These are phyloP conservation scores for Spicauda simplicius DNA, from an alignment of 2,888 invertebrate species.

Conservation along the genomic window DNA sequence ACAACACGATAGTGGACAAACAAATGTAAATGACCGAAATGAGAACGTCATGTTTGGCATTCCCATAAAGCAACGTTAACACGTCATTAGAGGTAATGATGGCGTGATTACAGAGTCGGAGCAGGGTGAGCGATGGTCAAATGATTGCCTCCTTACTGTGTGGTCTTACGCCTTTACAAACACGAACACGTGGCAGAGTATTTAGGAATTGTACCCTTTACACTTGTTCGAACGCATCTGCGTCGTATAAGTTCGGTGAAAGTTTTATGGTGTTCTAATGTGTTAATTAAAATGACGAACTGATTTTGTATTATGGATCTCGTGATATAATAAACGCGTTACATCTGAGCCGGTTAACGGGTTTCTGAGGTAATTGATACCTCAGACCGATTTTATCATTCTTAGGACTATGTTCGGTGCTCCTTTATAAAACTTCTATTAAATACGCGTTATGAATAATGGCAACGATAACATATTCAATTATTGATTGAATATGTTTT, in stretches of 20 bases:
- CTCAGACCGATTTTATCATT: slow-evolving; percentile 25
- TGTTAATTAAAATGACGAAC: slow-evolving; percentile 35
- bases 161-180: slow-evolving; percentile 76
- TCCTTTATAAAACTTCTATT: no score
- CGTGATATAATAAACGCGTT: slow-evolving; percentile 32
- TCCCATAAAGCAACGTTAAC: slow-evolving; percentile 85
- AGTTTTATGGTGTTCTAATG: slow-evolving; percentile 33
- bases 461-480: no score
- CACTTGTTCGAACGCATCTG: slow-evolving; percentile 32
- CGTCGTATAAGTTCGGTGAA: slow-evolving; percentile 27
- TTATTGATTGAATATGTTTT: no score
- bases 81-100: slow-evolving; percentile 85
- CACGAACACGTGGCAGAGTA: slow-evolving; percentile 64
- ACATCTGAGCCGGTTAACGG: slow-evolving; percentile 20
- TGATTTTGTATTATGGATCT: slow-evolving; percentile 27
- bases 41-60: slow-evolving; percentile 85
- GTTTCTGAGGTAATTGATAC: slow-evolving; percentile 34
- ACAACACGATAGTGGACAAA: slow-evolving; percentile 81
- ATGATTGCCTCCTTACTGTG: slow-evolving; percentile 79
- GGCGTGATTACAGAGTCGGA: slow-evolving; percentile 77
- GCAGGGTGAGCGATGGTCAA: slow-evolving; percentile 71
- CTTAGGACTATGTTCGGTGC: not conserved
- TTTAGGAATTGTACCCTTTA: slow-evolving; percentile 34
- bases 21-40: slow-evolving; percentile 85
- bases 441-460: no score